Conservation (phyloP, 2,113 vertebrate genomes). For the Plectropomus leopardus region DNA sequence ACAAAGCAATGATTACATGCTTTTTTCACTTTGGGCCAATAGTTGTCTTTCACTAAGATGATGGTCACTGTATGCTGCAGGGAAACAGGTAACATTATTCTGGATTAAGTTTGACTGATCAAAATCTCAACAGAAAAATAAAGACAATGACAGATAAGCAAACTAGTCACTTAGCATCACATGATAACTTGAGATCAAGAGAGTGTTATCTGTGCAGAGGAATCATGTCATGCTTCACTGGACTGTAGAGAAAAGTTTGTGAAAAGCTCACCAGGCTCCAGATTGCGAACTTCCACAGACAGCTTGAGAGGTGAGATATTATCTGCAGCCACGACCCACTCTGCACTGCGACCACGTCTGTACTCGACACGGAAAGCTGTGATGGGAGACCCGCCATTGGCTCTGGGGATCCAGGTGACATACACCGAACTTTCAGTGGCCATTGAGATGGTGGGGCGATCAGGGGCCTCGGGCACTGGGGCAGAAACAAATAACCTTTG, state of each 20-base stretch:
- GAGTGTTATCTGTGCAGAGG: background rate
- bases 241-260: constrained; percentile 1
- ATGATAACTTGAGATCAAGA: background rate
- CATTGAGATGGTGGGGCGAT: constrained; percentile 94
- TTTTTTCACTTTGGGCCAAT: background rate
- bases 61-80: background rate
- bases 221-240: constrained; percentile 2
- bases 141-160: background rate
- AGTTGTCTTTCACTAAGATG: background rate
- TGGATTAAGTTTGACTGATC: background rate
- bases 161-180: background rate
- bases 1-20: background rate
- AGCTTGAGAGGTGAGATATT: constrained; percentile 96
- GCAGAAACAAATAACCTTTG: background rate
- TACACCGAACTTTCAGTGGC: constrained; percentile 95
- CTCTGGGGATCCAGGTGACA: constrained; percentile 96
- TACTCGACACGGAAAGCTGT: constrained; percentile 97
- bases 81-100: background rate
- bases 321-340: constrained; percentile 93
- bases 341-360: constrained; percentile 86
- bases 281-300: constrained; percentile 94
- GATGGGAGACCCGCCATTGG: constrained; percentile 96
- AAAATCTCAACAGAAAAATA: background rate
- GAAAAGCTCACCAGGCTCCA: constrained; percentile 91
- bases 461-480: constrained; percentile 95